These are phyloP conservation scores for Aurelia aurita DNA, from an alignment of 30 jellyfish, hydroid and myxozoan species.

Conservation along the genomic window DNA sequence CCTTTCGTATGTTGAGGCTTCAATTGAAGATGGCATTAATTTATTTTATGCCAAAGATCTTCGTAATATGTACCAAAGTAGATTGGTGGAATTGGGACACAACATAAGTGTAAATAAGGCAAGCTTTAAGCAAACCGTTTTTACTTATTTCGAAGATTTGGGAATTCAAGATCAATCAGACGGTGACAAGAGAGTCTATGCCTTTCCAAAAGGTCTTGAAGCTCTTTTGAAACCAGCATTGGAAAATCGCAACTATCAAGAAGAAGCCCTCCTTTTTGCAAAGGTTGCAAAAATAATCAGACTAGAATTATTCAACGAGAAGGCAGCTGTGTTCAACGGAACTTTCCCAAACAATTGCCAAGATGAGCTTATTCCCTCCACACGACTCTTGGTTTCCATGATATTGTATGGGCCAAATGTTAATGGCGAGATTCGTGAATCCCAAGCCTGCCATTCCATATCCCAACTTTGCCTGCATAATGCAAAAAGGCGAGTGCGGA, in stretches of 20 bases:
- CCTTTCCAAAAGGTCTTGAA: constrained; percentile 41
- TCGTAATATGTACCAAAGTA: constrained; percentile 5
- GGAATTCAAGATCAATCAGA: constrained; percentile 45
- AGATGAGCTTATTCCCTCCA: constrained; percentile 44
- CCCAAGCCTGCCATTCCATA: constrained; percentile 48
- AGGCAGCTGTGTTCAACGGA: constrained; percentile 45
- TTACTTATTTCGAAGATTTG: constrained; percentile 24
- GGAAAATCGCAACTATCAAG: constrained; percentile 49
- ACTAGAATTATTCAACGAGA: constrained; percentile 18
- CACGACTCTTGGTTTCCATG: constrained; percentile 24
- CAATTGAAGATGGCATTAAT: constrained; percentile 11
- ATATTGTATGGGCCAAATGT: constrained; percentile 46
- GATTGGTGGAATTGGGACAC: constrained; percentile 39
- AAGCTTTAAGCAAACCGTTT: constrained; percentile 13
- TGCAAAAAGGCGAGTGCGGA: not conserved
- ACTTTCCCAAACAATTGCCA: constrained; percentile 22
- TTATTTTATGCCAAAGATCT: constrained; percentile 14
- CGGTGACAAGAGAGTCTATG: constrained; percentile 20
- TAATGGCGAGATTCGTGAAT: constrained; percentile 23
- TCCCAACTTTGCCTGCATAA: constrained; percentile 38
- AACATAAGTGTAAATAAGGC: constrained; percentile 12
- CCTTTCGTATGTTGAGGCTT: constrained; percentile 9
- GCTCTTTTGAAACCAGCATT: constrained; percentile 35
- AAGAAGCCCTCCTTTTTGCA: constrained; percentile 46
- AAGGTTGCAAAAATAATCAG: constrained; percentile 32